Conservation (phyloP, 2,113 vertebrate genomes). For the Macaca fascicularis region T2T-MFA8v1.1 NC_088385.1:69522501-69523000, state of each 20-base stretch:
- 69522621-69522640: neutral
- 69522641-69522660: neutral
- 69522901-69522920: neutral
- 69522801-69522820: neutral
- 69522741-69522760: neutral
- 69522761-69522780: neutral
- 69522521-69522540: neutral
- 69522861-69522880: neutral
- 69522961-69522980: constrained; percentile 2
- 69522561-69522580: neutral
- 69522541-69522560: neutral
- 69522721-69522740: neutral
- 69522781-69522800: neutral
- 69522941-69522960: neutral
- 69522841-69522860: neutral
- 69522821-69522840: neutral
- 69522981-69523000: neutral
- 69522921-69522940: neutral
- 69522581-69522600: neutral
- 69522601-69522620: neutral
- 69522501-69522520: neutral
- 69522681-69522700: neutral
- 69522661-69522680: neutral
- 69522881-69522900: neutral
- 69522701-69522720: neutral